phyloP scores from a whole-genome alignment of 1,140 invertebrate genomes.

The Diorhabda sublineata region DNA sequence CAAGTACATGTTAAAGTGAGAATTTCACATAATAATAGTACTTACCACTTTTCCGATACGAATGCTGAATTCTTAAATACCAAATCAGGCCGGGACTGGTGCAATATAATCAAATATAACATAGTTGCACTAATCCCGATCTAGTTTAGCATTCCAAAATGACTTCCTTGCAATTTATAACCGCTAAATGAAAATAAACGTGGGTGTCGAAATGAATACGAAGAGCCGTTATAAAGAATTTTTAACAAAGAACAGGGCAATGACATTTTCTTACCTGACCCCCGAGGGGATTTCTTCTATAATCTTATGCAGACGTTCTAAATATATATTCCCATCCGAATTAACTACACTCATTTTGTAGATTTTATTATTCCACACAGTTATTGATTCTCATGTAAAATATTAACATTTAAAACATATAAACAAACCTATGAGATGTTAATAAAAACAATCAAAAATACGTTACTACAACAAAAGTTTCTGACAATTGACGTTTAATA shows the following conservation, averaged over 20 bases:
- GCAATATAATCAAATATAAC: slow-evolving; percentile 38
- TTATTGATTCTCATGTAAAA: no score
- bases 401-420: no score
- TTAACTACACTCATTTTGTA: background rate
- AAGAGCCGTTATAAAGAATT: slow-evolving; percentile 34
- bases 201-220: slow-evolving; percentile 28
- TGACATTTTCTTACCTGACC: slow-evolving; percentile 33
- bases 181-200: slow-evolving; percentile 13
- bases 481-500: no score
- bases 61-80: background rate
- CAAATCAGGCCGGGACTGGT: slow-evolving; percentile 41
- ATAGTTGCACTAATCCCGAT: slow-evolving; percentile 35
- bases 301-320: slow-evolving; percentile 13
- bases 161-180: no score
- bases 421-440: no score
- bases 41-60: background rate
- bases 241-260: slow-evolving; percentile 30
- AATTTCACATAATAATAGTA: background rate
- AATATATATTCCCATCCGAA: background rate
- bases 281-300: slow-evolving; percentile 26
- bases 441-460: no score
- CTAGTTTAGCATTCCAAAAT: slow-evolving; percentile 17
- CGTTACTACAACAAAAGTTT: no score
- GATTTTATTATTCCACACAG: no score
- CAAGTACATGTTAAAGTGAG: no score